Base-by-base conservation (phyloP, 2,113 vertebrate genomes). In the Nymphicus hollandicus region DNA sequence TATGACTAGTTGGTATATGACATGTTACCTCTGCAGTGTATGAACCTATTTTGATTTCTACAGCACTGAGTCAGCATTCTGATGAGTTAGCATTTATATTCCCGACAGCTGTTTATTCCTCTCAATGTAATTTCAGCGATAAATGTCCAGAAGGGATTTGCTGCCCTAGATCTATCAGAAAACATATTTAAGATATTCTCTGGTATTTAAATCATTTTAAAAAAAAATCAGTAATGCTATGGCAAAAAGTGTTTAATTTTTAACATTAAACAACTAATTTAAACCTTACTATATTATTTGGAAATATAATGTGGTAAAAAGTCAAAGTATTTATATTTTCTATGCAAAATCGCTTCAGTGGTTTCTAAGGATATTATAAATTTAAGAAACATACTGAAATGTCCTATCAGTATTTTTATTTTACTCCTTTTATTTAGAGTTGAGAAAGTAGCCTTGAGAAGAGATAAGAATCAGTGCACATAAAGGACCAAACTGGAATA, bases 81-180 rank as follows among this genome's bases (percentile, higher is more conserved):
- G 96, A 96, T 97, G 97, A 96, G 97, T 94, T 97, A 95, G 96
- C 97, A 96, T 97, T 97, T 98, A 93, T 95, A 97, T 97, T 97
- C 96, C 95, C 92, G 97, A 97, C 97, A 97, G 97, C 96, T 98
- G 97, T 98, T 98, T 98, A 97, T 97, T 98, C 97, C 97, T 98
- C 92, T 97, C 97, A 96, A 52, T 97, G 97, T 98, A 97, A 98
- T 98, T 97, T 96, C 97, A 95, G 96, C 98, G 97, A 97, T 97
- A 98, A 97, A 98, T 98, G 97, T 98, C 98, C 97, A 97, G 98
- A 97, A 98, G 98, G 97, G 96, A 96, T 98, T 97, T 95, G 46
- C 96, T 98, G 98, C 74, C 98, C 98, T 91, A 98, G 96, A 98
- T 98, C 98, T 98, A 98, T 98, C 98, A 98, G 96, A 97, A 97